Base-by-base conservation (phyloP, 2,797 vertebrate species). In the Ispidina lecontei region DNA sequence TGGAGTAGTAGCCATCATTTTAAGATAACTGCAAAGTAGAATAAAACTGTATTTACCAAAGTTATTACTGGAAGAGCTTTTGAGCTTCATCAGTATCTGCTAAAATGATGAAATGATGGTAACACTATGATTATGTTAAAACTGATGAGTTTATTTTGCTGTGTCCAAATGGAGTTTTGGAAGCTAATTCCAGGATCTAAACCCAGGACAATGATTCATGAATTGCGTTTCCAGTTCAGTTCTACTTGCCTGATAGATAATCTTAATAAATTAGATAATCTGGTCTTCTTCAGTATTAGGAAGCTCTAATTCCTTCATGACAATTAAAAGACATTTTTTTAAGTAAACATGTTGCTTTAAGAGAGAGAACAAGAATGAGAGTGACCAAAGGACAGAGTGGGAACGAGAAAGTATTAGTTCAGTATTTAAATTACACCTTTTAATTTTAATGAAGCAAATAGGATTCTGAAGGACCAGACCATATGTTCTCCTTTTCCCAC, bases 401-500 rank as follows among this genome's bases (percentile, higher is more conserved):
- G 44, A 82, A 60, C 19, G n/a, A 81, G 3, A 75, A 4, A 4
- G 19, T 7, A 49, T 47, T 67, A 55, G 29, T 51, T 85, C 22
- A 23, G 14, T n/a, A 79, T 47, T 78, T 82, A 94, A 93, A 73
- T n/a, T 47, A 52, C n/a, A 49, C 4, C 64, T 95, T 67, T 80
- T 52, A 80, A 83, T 26, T 78, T 33, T 79, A 73, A 79, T 51
- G 21, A 89, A 90, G 16, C n/a, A 79, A 85, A 58, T 62, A 65
- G 28, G 43, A 78, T 71, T 91, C 77, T 78, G 59, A 65, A 94
- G 70, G 25, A 82, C 20, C 37, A 88, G 60, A 85, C 37, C 63
- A 28, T 54, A 90, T 16, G 54, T 65, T 86, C 87, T 89, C 49
- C 58, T 88, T 94, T 96, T 97, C 95, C 91, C 95, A 96, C 78